Evolutionary conservation across 2,113 vertebrate genomes (phyloP), one percentile per base, ranked within the genome.

Genomic region (Empidonax alnorum): DNA sequence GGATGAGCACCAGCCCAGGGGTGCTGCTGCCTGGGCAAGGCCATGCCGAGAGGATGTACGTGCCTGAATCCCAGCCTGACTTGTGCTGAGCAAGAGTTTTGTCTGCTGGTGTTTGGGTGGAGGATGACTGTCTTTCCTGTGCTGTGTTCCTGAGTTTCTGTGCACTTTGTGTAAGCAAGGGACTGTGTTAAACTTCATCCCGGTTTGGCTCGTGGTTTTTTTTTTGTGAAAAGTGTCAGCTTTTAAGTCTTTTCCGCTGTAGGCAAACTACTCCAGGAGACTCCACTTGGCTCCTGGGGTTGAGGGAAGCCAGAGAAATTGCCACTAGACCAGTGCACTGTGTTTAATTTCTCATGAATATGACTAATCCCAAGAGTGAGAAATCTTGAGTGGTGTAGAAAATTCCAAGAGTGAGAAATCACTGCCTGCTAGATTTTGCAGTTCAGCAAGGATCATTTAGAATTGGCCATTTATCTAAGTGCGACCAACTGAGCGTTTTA

Each of bases 361-460:
- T 35, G 44, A 79, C 15, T 47, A 76, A 86, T 76, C 66, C 63
- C 63, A 66, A 35, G 27, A 56, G 31, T 2, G 2, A 61, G 46
- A 73, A 73, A 28, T 88, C 63, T 55, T 35, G 53, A 88, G 41
- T 30, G 20, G 11, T 2, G 3, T 10, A 52, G 30, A 68, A 92
- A 90, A 72, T 73, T 37, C 89, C 25, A 62, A 37, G 46, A n/a
- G 50, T 71, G 59, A 56, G 86, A 81, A 94, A 81, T 80, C 37
- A 50, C 55, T n/a, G 41, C 80, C 31, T 85, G 47, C 56, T 67
- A 1, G 7, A 66, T 81, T 77, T 37, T 50, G 50, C 61, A 71
- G 55, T 66, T 87, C 55, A 87, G 31, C 4, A 24, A 89, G 80
- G 77, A 81, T 91, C 59, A 30, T 74, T 94, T 66, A 23, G 65